These are phyloP conservation scores for Schrankia costaestrigalis DNA, from an alignment of 2,888 invertebrate species.

Conservation along the genomic window DNA sequence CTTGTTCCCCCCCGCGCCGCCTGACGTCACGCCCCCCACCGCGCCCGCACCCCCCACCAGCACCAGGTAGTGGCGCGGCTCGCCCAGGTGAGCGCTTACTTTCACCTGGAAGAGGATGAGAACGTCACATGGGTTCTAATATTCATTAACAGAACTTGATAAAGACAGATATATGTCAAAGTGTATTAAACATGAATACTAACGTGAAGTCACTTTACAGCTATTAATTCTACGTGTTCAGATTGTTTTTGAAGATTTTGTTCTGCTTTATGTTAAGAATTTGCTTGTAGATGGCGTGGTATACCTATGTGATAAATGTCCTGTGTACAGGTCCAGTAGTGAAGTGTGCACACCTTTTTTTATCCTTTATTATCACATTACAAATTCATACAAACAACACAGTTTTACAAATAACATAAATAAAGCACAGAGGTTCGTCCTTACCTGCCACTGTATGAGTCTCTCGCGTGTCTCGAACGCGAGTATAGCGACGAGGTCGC, in stretches of 20 bases:
- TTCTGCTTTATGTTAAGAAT: too few relatives aligned
- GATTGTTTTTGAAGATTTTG: too few relatives aligned
- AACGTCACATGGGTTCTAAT: too few relatives aligned
- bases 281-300: too few relatives aligned
- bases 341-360: not conserved
- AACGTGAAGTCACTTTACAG: too few relatives aligned
- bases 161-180: too few relatives aligned
- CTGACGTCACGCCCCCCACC: constrained; percentile 77
- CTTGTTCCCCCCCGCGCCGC: constrained; percentile 45
- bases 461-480: constrained; percentile 93
- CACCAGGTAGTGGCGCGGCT: constrained; percentile 58
- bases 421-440: not conserved
- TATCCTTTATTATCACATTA: too few relatives aligned
- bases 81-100: constrained; percentile 55
- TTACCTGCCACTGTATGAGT: constrained; percentile 92
- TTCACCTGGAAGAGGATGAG: constrained; percentile 51
- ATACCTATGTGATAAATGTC: too few relatives aligned
- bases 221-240: too few relatives aligned
- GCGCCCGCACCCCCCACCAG: constrained; percentile 41
- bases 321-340: too few relatives aligned
- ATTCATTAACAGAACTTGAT: too few relatives aligned
- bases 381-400: not conserved
- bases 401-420: not conserved
- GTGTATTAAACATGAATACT: too few relatives aligned
- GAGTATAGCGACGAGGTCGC: constrained; percentile 90